These are phyloP conservation scores for Bombus picipes DNA, from an alignment of 1,140 invertebrate genomes.

Conservation along the genomic window DNA sequence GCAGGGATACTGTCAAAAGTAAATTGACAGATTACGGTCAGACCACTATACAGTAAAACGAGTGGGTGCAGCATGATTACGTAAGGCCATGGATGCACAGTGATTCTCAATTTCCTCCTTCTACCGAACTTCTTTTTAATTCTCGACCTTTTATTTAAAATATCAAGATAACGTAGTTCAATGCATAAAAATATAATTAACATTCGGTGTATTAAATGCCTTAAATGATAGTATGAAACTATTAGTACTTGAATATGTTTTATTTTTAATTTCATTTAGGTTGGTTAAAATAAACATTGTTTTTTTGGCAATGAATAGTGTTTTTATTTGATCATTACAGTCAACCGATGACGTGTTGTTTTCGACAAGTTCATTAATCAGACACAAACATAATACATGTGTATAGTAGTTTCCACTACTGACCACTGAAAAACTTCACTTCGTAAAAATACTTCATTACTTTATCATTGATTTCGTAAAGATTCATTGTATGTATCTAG, in stretches of 20 bases:
- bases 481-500: no score
- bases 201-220: not conserved
- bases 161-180: not conserved
- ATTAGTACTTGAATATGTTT: not conserved
- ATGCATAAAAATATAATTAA: not conserved
- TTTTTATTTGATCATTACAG: not conserved
- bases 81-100: slow-evolving; percentile 50
- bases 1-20: slow-evolving; percentile 52
- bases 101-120: slow-evolving; percentile 25
- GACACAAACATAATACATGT: not conserved
- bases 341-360: not conserved
- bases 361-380: not conserved
- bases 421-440: no score
- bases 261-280: not conserved
- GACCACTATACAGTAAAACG: slow-evolving; percentile 46
- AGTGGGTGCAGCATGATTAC: slow-evolving; percentile 63
- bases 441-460: no score
- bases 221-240: not conserved
- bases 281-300: not conserved
- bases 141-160: not conserved
- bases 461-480: no score
- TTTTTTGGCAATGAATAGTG: not conserved
- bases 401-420: no score
- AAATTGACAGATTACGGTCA: slow-evolving; percentile 64
- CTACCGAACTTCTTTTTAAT: not conserved